Base-by-base conservation (phyloP, 2,888 invertebrate genomes). In the Aleiodes alternator region DNA sequence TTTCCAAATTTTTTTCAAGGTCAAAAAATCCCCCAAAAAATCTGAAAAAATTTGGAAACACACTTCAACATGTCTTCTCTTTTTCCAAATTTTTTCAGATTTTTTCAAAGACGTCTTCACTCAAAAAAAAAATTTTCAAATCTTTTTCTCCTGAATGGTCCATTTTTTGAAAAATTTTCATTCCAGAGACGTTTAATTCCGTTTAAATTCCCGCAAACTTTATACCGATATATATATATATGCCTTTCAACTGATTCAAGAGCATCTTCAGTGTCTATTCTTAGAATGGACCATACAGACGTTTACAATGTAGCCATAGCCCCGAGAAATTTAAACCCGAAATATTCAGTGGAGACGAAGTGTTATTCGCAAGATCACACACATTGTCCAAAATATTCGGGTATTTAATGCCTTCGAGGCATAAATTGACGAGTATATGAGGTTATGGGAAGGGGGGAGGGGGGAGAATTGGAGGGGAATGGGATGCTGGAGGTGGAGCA, bases 371-470 rank as follows among this genome's bases (percentile, higher is more conserved):
- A 64, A 70, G 69, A 78, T 78, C 77, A 61, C 76, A 69, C 76
- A 79, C 75, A 76, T 73, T 75, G 78, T 70, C 57, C 72, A 70
- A 73, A 78, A 81, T 81, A 82, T 81, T 76, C 77, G 80, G 83
- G 85, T 85, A 83, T 88, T 88, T 87, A 88, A 88, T 87, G 87
- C 84, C 86, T 87, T 87, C 80, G 84, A 83, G 82, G 86, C 88
- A 88, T 88, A 88, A 88, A 88, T 88, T 87, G 86, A 78, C 80
- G 82, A 88, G 83, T 88, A 88, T 88, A 88, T 86, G 87, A 87
- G 87, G 86, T 86, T 84, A 86, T 84, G 84, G 86, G 84, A 78
- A 59, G 79, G 78, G 76, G 79, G 80, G 75, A n/a, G n/a, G n/a
- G n/a, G n/a, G n/a, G n/a, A n/a, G n/a, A n/a, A n/a, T n/a, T n/a